Percentiles rank a stretch among this genome's conserved stretches.
Conservation (phyloP, 1,140 invertebrate species). For the Lutraria rhynchaena region DNA sequence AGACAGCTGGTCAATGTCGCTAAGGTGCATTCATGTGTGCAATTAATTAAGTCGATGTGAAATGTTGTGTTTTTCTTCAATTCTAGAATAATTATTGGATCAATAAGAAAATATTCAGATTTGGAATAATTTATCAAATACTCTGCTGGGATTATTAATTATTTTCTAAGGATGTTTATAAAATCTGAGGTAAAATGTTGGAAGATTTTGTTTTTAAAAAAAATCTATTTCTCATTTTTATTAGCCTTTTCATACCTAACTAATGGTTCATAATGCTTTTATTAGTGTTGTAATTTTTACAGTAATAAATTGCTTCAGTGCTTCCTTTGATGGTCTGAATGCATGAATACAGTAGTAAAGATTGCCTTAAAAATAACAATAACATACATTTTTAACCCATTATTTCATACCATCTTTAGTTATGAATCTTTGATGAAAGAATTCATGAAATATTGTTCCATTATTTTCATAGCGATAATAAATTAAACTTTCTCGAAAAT, state of each 20-base stretch:
- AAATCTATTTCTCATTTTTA: neutral
- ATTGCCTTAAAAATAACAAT: too few relatives aligned
- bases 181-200: slow-evolving; percentile 37
- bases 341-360: too few relatives aligned
- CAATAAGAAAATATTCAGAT: neutral
- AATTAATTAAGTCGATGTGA: slow-evolving; percentile 31
- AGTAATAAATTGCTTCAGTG: too few relatives aligned
- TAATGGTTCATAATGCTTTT: too few relatives aligned
- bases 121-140: neutral
- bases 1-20: slow-evolving; percentile 41
- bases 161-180: slow-evolving; percentile 26
- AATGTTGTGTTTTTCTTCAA: slow-evolving; percentile 49
- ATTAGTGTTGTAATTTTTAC: too few relatives aligned
- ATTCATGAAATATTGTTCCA: too few relatives aligned
- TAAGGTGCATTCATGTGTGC: slow-evolving; percentile 44
- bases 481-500: too few relatives aligned
- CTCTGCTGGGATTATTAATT: neutral
- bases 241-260: neutral
- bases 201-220: neutral
- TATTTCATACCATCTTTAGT: too few relatives aligned
- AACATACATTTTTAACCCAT: too few relatives aligned
- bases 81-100: slow-evolving; percentile 16
- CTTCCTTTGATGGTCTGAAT: too few relatives aligned
- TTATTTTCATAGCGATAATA: too few relatives aligned
- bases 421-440: too few relatives aligned